These are phyloP conservation scores for Ataeniobius toweri DNA, from an alignment of 2,797 vertebrate species.

Conservation along the genomic window DNA sequence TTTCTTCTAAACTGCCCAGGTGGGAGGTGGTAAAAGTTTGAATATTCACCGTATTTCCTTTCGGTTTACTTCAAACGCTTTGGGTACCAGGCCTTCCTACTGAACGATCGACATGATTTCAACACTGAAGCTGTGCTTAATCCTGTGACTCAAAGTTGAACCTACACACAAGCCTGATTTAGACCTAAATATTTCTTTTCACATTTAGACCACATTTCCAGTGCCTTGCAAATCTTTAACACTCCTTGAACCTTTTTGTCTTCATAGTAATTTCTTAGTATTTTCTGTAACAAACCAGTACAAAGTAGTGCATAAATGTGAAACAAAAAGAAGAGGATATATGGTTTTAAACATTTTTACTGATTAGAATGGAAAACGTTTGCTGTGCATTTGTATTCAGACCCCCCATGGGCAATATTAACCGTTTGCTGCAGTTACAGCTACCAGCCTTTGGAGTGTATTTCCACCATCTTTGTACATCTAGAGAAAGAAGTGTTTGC, in stretches of 20 bases:
- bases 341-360: too few species aligned
- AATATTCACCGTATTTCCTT: constrained; percentile 34
- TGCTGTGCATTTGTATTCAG: background rate
- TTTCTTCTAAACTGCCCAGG: constrained; percentile 41
- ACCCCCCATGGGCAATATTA: background rate
- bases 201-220: too few species aligned
- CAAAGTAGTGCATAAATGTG: background rate
- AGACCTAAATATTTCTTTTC: background rate
- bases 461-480: too few species aligned
- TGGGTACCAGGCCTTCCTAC: background rate
- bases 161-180: background rate
- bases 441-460: too few species aligned
- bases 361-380: too few species aligned
- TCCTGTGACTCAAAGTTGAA: background rate
- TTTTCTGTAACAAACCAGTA: background rate
- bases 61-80: background rate
- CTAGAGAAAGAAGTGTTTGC: background rate
- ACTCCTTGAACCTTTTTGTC: background rate
- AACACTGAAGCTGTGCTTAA: background rate
- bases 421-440: too few species aligned
- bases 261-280: background rate
- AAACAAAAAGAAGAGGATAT: background rate
- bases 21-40: constrained; percentile 21
- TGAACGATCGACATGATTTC: background rate
- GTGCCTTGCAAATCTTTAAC: too few species aligned